Evolutionary conservation across 2,797 vertebrate genomes (phyloP), one percentile per base, ranked within the genome.

Genomic region (Artibeus lituratus): DNA sequence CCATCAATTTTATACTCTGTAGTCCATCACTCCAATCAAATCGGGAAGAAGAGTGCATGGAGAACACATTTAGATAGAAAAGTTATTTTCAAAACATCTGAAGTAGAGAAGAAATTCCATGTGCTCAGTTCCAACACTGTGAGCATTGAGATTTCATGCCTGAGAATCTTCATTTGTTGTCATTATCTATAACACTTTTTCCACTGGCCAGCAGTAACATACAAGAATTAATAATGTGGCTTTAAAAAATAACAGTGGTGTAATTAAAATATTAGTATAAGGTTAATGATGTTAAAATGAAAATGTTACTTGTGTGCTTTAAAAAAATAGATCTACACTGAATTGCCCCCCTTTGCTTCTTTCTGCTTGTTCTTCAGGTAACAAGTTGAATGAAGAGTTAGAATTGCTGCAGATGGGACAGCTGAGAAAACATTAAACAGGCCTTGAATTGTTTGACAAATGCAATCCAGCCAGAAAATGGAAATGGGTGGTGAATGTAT

Each of bases 251-350:
- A 90, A 47, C 51, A 67, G 35, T 70, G 37, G 65, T 80, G 4
- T 62, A 92, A 96, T 94, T 96, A 93, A 39, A 22, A n/a, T 91
- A 78, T 74, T 84, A 90, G 42, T 59, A 35, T 94, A 91, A 96
- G 35, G 90, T 90, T 95, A 96, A 86, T 86, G 78, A 94, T 90
- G 84, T 88, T 86, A 86, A 96, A 89, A 88, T 81, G 47, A 35
- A 90, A 92, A 94, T 57, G 10, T 29, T 95, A 86, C 69, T 49
- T 86, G 80, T 90, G 49, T 87, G 49, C 57, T 90, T 5, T 22
- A 29, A 65, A 89, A 87, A 53, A 18, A 37, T 4, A 55, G 8
- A 70, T 78, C 76, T 95, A 62, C 81, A n/a, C 42, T 57, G 59
- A 95, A 42, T 70, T 80, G 42, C 9, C 37, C 21, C 35, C 18